These are phyloP conservation scores for Eledona agricola DNA, from an alignment of 2,888 invertebrate genomes.

Conservation along the genomic window DNA sequence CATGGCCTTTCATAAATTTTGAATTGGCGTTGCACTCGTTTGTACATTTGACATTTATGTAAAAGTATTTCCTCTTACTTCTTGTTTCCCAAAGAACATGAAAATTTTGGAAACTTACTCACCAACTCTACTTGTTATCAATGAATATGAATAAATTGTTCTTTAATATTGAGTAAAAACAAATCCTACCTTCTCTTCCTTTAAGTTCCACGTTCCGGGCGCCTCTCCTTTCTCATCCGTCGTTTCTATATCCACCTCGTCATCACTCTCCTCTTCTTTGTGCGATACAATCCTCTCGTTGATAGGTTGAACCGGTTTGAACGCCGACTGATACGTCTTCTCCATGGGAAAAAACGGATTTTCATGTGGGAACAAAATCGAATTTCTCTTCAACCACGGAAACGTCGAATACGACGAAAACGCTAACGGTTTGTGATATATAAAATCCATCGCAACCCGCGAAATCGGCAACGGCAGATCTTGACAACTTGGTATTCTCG, in stretches of 20 bases:
- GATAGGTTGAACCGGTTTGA: conserved; percentile 66
- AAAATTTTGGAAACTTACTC: too few relatives aligned
- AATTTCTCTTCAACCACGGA: conserved; percentile 73
- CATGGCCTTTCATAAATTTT: too few relatives aligned
- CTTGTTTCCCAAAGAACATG: too few relatives aligned
- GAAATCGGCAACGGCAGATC: conserved; percentile 69
- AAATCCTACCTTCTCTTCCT: conserved; percentile 64
- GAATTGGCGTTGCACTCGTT: too few relatives aligned
- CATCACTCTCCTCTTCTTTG: conserved; percentile 73
- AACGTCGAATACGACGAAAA: conserved; percentile 73
- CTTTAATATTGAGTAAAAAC: not conserved
- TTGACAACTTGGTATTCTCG: conserved; percentile 66
- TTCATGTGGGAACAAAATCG: conserved; percentile 63
- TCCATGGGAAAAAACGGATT: conserved; percentile 62
- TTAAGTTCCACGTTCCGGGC: conserved; percentile 66
- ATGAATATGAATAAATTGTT: not conserved
- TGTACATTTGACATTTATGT: too few relatives aligned
- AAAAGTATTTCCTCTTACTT: too few relatives aligned
- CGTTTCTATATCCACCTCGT: conserved; percentile 89
- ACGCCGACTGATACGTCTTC: conserved; percentile 67
- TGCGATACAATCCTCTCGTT: conserved; percentile 53
- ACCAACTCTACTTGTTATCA: too few relatives aligned
- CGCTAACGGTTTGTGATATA: conserved; percentile 76
- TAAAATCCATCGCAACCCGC: conserved; percentile 80
- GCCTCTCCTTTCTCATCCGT: conserved; percentile 83